These are phyloP conservation scores for Nemurella pictetii DNA, from an alignment of 2,888 invertebrate genomes.

Conservation along the genomic window DNA sequence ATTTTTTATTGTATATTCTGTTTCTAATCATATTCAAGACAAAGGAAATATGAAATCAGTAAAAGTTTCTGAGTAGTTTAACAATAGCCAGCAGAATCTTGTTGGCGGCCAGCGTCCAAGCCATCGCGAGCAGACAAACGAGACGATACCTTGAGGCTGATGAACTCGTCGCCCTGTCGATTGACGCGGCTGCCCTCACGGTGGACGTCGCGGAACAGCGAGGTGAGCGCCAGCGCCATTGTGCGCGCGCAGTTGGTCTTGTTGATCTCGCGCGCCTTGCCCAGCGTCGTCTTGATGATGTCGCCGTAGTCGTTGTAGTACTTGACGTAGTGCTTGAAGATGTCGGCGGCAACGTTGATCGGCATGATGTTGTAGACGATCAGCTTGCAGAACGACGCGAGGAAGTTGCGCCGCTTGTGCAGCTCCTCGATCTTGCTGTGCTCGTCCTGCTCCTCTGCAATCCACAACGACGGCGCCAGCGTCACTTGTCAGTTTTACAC, in stretches of 20 bases:
- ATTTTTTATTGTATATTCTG: no score
- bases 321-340: conserved; percentile 97
- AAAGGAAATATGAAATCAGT: no score
- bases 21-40: no score
- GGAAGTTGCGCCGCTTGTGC: conserved; percentile 92
- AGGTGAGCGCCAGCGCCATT: conserved; percentile 88
- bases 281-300: conserved; percentile 94
- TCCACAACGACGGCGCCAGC: no score
- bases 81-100: no score
- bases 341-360: conserved; percentile 87
- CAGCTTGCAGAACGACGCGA: conserved; percentile 96
- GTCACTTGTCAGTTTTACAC: no score
- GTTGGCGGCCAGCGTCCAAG: no score
- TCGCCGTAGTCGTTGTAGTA: conserved; percentile 98
- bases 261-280: conserved; percentile 96
- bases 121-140: no score
- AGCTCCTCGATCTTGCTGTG: conserved; percentile 93
- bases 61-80: no score
- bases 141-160: conserved; percentile 87
- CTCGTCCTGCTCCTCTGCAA: conserved; percentile 86
- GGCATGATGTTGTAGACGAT: conserved; percentile 97
- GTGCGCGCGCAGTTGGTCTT: conserved; percentile 95
- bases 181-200: conserved; percentile 55
- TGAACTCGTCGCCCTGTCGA: conserved; percentile 79
- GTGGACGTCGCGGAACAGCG: conserved; percentile 78